Evolutionary conservation across 2,797 vertebrate genomes (phyloP).

Genomic region (Vireo griseus): DNA sequence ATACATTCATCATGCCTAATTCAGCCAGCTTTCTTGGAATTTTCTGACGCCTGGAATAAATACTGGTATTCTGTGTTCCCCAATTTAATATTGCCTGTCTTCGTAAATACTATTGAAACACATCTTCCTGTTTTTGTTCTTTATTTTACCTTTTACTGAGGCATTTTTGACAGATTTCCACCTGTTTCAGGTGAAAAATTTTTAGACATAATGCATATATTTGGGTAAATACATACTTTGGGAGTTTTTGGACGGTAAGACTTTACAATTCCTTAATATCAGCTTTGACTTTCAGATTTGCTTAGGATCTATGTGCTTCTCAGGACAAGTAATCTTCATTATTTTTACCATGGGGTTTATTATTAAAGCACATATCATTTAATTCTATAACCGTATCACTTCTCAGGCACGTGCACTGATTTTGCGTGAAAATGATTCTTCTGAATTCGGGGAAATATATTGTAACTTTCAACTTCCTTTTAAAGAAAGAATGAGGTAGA

Average conservation of each 20-base stretch:
- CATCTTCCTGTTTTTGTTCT: not conserved
- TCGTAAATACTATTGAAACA: not conserved
- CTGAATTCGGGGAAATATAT: not conserved
- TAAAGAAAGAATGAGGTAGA: not conserved
- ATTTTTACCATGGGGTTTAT: not conserved
- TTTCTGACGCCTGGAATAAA: not conserved
- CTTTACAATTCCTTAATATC: not conserved
- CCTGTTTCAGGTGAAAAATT: not conserved
- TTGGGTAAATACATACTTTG: not conserved
- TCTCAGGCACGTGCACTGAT: not conserved
- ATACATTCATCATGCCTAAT: not conserved
- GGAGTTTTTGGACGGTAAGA: not conserved
- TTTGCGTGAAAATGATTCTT: not conserved
- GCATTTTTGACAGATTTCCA: not conserved
- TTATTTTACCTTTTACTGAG: not conserved
- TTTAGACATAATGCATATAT: not conserved
- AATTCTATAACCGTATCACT: not conserved
- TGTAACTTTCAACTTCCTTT: not conserved
- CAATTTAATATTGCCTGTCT: not conserved
- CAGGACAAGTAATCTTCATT: not conserved
- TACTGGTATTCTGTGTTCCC: not conserved
- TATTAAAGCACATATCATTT: not conserved
- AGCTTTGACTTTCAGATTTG: not conserved
- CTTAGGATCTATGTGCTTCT: not conserved
- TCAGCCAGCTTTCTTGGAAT: not conserved